phyloP scores from a whole-genome alignment of 2,797 vertebrate species.

The Lindbergichthys nudifrons region DNA sequence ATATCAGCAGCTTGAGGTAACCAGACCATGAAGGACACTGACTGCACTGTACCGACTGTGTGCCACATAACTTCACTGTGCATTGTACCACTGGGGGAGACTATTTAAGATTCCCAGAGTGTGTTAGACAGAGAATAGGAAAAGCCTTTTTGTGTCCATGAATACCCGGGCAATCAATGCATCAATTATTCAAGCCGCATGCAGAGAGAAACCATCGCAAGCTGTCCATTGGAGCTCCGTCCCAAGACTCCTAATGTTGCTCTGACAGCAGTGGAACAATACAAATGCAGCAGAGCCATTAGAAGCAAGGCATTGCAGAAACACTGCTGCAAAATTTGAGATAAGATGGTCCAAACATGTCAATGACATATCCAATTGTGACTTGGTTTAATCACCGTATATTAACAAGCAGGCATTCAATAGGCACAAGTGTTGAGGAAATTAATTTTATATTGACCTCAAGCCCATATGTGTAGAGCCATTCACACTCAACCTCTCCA shows the following conservation, averaged over 20 bases:
- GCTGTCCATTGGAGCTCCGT: slow-evolving; percentile 67
- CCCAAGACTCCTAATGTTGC: slow-evolving; percentile 72
- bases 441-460: slow-evolving; percentile 3
- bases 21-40: slow-evolving; percentile 52
- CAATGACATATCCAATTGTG: slow-evolving; percentile 60
- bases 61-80: slow-evolving; percentile 49
- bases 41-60: slow-evolving; percentile 44
- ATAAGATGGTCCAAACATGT: slow-evolving; percentile 51
- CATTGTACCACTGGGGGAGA: slow-evolving; percentile 52
- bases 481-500: background rate
- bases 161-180: slow-evolving; percentile 80
- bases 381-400: slow-evolving; percentile 56
- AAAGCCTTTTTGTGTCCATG: slow-evolving; percentile 82
- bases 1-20: slow-evolving; percentile 42
- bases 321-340: slow-evolving; percentile 49
- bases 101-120: slow-evolving; percentile 74
- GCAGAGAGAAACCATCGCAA: slow-evolving; percentile 69
- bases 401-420: slow-evolving; percentile 47
- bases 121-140: slow-evolving; percentile 77
- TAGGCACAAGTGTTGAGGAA: slow-evolving; percentile 17
- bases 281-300: slow-evolving; percentile 61
- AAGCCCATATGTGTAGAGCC: background rate
- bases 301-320: slow-evolving; percentile 30
- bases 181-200: slow-evolving; percentile 81
- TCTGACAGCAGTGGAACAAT: slow-evolving; percentile 62